These are phyloP conservation scores for Piliocolobus tephrosceles DNA, from an alignment of 2,113 vertebrate species.

Conservation along the genomic window DNA sequence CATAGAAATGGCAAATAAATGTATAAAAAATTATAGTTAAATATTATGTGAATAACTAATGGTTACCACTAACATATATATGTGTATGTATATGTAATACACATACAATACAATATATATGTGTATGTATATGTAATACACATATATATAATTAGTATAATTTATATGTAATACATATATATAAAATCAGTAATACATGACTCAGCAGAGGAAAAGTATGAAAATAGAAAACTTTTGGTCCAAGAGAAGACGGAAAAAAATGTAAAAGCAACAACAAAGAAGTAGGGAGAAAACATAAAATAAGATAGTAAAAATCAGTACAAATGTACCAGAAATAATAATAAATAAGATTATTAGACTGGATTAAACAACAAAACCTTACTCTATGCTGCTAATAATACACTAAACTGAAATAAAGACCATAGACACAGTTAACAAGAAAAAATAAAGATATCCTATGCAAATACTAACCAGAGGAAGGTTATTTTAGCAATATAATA, in stretches of 20 bases:
- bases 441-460: background rate
- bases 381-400: background rate
- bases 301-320: background rate
- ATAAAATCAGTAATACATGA: background rate
- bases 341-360: background rate
- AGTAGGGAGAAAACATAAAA: background rate
- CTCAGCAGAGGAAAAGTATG: background rate
- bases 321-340: background rate
- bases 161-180: no score
- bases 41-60: background rate
- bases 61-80: background rate
- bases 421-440: background rate
- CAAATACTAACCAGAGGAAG: background rate
- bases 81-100: no score
- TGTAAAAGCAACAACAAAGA: background rate
- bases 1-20: background rate
- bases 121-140: no score
- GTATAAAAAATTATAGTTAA: background rate
- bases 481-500: conserved; percentile 9
- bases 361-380: background rate
- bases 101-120: background rate
- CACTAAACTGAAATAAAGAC: background rate
- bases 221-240: background rate
- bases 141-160: no score
- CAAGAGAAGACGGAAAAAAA: background rate